Evolutionary conservation across 2,113 vertebrate genomes (phyloP), one percentile per base, ranked within the genome.

Genomic region (Poeciliopsis occidentalis): DNA sequence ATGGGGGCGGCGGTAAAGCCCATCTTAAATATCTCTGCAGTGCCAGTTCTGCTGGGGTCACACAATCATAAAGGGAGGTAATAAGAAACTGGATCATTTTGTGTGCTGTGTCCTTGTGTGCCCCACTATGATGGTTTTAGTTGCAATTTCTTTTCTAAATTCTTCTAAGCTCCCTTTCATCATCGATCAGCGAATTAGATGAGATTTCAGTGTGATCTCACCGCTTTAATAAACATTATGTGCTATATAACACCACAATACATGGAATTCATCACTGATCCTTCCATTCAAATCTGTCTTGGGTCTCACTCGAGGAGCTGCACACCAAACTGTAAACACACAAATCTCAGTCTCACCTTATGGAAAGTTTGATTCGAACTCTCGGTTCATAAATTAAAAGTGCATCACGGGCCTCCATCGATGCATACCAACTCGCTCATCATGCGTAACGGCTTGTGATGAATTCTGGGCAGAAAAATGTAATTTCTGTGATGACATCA

Each of bases 401-500:
- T 71, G 80, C 82, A 61, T 69, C 84, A 65, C 79, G 67, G 66
- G 70, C 26, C 24, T 30, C 77, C 85, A 84, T 87, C 74, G 81
- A 71, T 19, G 51, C 73, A 86, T 82, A 84, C 85, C 88, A 34
- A 66, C 83, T 82, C 27, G 73, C 62, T 24, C 84, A 80, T 91
- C 90, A 84, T 69, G 65, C 70, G 81, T 73, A 85, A 88, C 77
- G 77, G 57, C 70, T 70, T 74, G 74, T 84, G 86, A 87, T 79
- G 84, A 86, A 83, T 87, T 85, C 83, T 88, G 84, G 89, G 74
- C 76, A 82, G 69, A 73, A 71, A 64, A 78, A 54, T 69, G 51
- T 65, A 12, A 63, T 82, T 71, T 84, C 78, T 37, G 64, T 54
- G 60, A 80, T 92, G 88, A 93, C 91, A 88, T 92, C 89, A 88